Conservation (phyloP, 2,113 vertebrate species). For the Semnornis frantzii region DNA sequence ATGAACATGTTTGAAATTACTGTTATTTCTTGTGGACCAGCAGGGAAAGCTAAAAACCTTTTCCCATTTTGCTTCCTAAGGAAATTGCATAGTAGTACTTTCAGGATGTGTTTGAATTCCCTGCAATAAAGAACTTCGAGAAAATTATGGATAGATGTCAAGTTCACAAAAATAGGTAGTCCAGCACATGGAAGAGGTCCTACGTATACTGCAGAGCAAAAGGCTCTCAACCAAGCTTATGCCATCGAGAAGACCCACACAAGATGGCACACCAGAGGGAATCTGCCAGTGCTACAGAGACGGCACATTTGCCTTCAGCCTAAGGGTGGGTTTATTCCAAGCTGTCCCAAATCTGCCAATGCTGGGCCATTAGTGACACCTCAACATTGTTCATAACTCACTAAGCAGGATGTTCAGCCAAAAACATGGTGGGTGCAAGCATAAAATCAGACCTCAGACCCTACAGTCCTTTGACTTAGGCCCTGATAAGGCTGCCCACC, state of each 20-base stretch:
- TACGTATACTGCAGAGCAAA: neutral
- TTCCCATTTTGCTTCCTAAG: neutral
- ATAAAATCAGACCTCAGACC: neutral
- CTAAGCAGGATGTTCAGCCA: fast-evolving
- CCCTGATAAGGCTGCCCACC: neutral
- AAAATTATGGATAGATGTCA: neutral
- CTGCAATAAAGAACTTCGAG: neutral
- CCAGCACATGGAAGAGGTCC: neutral
- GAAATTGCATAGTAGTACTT: neutral
- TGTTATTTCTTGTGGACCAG: neutral
- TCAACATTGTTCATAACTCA: neutral
- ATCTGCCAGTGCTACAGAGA: neutral
- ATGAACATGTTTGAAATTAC: neutral
- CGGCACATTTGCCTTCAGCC: neutral
- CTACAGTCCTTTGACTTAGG: neutral
- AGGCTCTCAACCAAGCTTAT: neutral
- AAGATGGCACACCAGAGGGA: neutral
- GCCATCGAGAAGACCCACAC: fast-evolving
- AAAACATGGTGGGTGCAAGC: fast-evolving
- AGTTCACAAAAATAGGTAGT: neutral
- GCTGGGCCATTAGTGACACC: neutral
- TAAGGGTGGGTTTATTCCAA: neutral
- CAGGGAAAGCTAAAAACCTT: neutral
- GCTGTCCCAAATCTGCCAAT: neutral
- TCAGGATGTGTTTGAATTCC: neutral